Evolutionary conservation across 2,113 vertebrate genomes (phyloP).

Genomic region (Misgurnus mizolepis): DNA sequence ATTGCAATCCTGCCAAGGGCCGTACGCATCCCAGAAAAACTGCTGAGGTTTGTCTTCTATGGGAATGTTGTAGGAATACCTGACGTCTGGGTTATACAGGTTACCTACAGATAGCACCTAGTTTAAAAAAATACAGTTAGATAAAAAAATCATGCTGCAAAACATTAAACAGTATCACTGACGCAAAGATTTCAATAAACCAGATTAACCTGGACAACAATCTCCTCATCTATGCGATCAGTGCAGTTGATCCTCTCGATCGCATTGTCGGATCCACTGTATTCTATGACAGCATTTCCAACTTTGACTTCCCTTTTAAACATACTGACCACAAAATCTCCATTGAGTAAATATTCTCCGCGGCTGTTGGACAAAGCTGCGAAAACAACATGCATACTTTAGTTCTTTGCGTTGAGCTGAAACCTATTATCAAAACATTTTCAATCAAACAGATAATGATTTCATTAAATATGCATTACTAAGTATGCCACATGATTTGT

Average conservation of each 20-base stretch:
- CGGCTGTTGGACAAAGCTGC: slow-evolving; percentile 90
- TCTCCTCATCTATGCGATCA: slow-evolving; percentile 91
- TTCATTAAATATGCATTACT: background rate
- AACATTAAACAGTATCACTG: background rate
- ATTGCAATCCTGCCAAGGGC: slow-evolving; percentile 94
- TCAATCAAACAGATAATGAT: background rate
- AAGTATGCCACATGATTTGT: background rate
- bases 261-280: slow-evolving; percentile 91
- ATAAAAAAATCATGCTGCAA: background rate
- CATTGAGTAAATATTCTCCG: slow-evolving; percentile 95
- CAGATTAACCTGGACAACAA: slow-evolving; percentile 86
- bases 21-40: slow-evolving; percentile 94
- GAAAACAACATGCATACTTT: slow-evolving; percentile 15
- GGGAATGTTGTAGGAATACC: slow-evolving; percentile 95
- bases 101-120: slow-evolving; percentile 96
- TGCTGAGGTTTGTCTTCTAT: slow-evolving; percentile 93
- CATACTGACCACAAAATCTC: slow-evolving; percentile 98
- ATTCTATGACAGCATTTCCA: slow-evolving; percentile 90
- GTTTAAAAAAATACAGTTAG: slow-evolving; percentile 1
- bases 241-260: slow-evolving; percentile 97
- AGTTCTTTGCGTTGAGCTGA: background rate
- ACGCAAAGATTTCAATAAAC: background rate
- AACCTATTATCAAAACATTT: background rate
- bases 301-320: slow-evolving; percentile 98
- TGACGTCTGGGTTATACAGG: slow-evolving; percentile 92